Base-by-base conservation (phyloP, 1,140 invertebrate genomes). In the Chrysopa pallens region DNA sequence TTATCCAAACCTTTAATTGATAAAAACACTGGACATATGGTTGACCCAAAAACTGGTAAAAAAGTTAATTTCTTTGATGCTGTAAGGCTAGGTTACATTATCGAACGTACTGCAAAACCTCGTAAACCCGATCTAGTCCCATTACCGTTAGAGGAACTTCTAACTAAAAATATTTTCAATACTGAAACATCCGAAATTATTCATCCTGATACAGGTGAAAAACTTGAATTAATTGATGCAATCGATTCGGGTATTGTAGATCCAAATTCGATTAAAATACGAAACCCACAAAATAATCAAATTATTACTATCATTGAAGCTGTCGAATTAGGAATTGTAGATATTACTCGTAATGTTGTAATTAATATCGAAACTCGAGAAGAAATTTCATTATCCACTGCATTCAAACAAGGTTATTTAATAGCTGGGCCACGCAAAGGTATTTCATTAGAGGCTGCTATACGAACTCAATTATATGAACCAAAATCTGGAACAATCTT, bases 11-110 rank as follows among this genome's bases (percentile, higher is more conserved):
- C 76, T 2, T 56, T 89, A 13, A 70, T 92, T 40, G 80, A 91
- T 60, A 71, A 73, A 55, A 72, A 76, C 44, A 72, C 74, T 1
- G 85, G 85, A 7, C 72, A 84, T 50, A 80, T 90, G 72, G 74
- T 88, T 5, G 82, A 93, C 66, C 76, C 78, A 8, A 78, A 79
- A 58, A 83, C 75, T 15, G 84, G 85, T 7, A 77, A 80, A 55
- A 71, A 76, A 40, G 72, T 91, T 35, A 72, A 81, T 6, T 87
- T 92, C 60, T 79, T 88, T 61, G 81, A 90, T 56, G 88, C 86
- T 46, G 70, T 90, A 31, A 72, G 80, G 52, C 59, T 74, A 36
- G 70, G 72, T 33, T 76, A 77, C 72, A 78, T 84, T 46, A 72
- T 77, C 33, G 68, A 75, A 41, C 40, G 51, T 5, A 45, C 54